A percentile compares a stretch with the other conserved stretches of the same genome.
phyloP scores from a whole-genome alignment of 2,888 invertebrate genomes.

The Pachliopta kotzebuea region DNA sequence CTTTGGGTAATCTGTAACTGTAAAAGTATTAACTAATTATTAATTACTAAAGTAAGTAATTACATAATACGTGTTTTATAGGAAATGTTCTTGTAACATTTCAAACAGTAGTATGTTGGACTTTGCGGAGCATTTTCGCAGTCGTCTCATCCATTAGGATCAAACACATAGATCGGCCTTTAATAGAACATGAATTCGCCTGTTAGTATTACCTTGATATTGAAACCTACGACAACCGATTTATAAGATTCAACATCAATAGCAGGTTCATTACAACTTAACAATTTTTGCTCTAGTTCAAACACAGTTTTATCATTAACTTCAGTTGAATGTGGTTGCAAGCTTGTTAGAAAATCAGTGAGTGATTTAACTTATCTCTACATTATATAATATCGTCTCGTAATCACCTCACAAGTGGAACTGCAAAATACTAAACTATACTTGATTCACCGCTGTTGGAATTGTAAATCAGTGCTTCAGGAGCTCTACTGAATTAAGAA shows the following conservation, averaged over 20 bases:
- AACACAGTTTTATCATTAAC: too few species aligned
- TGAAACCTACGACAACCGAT: background rate
- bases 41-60: too few species aligned
- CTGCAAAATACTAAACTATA: constrained; percentile 5
- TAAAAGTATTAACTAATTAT: too few species aligned
- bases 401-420: background rate
- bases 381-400: background rate
- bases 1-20: too few species aligned
- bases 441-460: constrained; percentile 8
- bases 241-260: background rate
- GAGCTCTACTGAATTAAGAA: constrained; percentile 7
- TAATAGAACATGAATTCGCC: constrained; percentile 19
- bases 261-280: too few species aligned
- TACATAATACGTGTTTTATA: background rate
- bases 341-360: background rate
- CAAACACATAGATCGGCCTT: constrained; percentile 25
- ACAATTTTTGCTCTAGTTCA: too few species aligned
- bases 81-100: constrained; percentile 1
- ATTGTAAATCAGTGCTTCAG: constrained; percentile 14
- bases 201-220: background rate
- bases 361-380: background rate
- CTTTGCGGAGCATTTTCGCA: constrained; percentile 17
- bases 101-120: constrained; percentile 1
- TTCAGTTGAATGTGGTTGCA: too few species aligned
- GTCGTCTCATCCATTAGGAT: constrained; percentile 28